Evolutionary conservation across 2,797 vertebrate species (phyloP), one percentile per base, ranked within the genome.

Genomic region (Argya squamiceps): DNA sequence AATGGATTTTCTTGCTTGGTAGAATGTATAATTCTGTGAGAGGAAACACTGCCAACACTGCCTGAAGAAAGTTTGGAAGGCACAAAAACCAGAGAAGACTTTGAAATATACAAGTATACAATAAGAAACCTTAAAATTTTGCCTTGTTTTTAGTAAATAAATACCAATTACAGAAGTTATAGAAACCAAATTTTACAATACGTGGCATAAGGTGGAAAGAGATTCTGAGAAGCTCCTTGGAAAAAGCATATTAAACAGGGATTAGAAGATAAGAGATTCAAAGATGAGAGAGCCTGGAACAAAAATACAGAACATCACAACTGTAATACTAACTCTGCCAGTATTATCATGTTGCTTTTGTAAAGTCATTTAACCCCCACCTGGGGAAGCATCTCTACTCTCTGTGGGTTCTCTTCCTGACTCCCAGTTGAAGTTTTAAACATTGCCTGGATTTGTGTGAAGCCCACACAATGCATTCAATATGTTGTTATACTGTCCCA

Each of bases 281-380:
- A 81, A 78, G 18, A 71, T 14, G 22, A 86, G 29, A 73, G n/a
- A 84, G 12, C 12, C 44, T 68, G n/a, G 20, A 81, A 71, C n/a
- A 67, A 39, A 80, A 85, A 41, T 9, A 53, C 39, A 69, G 24
- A 65, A 16, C 16, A 68, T 26, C 14, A 30, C 29, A 65, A 7
- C 12, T 58, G 11, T 21, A 82, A 39, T 43, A 49, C 10, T 15
- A 62, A 39, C 24, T 76, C n/a, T 71, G 24, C 11, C 36, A 44
- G 3, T 29, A 63, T 52, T 56, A 34, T n/a, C 53, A 10, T 1
- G 0, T 12, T 23, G 37, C 20, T 43, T 86, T 81, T 2, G 0
- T 16, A 21, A 70, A 60, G 37, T n/a, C 41, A 68, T 50, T 93
- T 92, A 68, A 49, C 13, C 46, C 6, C 6, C 4, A 37, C 23